Base-by-base conservation (phyloP, 2,888 invertebrate genomes). In the Monochamus alternatus region DNA sequence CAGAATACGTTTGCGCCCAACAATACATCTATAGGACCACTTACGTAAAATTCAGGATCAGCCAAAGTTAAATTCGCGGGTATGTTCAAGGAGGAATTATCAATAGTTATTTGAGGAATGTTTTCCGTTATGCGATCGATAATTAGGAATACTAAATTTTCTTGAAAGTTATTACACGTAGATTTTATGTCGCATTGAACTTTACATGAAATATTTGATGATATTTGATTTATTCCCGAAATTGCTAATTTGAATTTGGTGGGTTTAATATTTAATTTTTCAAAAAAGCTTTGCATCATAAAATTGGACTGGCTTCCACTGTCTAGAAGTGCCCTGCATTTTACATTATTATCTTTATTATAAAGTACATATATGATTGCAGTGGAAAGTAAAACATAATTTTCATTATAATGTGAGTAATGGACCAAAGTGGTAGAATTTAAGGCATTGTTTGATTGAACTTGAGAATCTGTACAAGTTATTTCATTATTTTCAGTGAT, bases 271-370 rank as follows among this genome's bases (percentile, higher is more conserved):
- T 66, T 64, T 38, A 79, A 68, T 60, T 51, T 73, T 47, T 75
- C 32, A 52, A 65, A 73, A 10, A 79, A 67, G 1, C n/a, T 3
- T 67, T 67, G n/a, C 8, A 63, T 73, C n/a, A 77, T 79, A 44
- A 79, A 59, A 66, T 77, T 77, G 10, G 75, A 74, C 64, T 79
- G 79, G 38, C 74, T 69, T n/a, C 70, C 78, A 10, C 69, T 66
- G n/a, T n/a, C n/a, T n/a, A n/a, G n/a, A n/a, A n/a, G n/a, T n/a
- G 70, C 77, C 8, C 47, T 75, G 14, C 73, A 69, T 60, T 73
- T 47, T 9, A 70, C 44, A 22, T 12, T 69, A 47, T 75, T 75
- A n/a, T 62, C 62, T 3, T 43, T 5, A 31, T 31, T 43, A 60
- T 79, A 74, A 31, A 59, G 59, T 58, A 44, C 51, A 43, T 75